Conservation (phyloP, 2,797 vertebrate species). For the Acrossocheilus wenchowensis region DNA sequence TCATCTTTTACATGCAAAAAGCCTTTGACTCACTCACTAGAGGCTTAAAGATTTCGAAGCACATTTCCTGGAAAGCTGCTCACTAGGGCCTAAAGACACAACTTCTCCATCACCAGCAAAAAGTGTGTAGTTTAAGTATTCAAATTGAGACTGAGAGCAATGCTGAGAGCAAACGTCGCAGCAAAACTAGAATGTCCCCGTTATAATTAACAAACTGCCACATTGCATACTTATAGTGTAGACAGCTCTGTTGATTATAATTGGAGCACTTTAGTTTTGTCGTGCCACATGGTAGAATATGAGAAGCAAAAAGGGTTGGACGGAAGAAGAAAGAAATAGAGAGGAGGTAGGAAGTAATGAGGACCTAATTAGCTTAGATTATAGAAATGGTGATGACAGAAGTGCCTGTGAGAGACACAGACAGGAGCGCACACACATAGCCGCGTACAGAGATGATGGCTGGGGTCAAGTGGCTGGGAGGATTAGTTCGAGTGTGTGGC, state of each 20-base stretch:
- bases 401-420: constrained; percentile 42
- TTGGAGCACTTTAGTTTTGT: constrained; percentile 9
- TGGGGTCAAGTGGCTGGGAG: constrained; percentile 35
- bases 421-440: constrained; percentile 22
- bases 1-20: neutral
- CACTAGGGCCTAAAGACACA: neutral
- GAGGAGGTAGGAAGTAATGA: constrained; percentile 32
- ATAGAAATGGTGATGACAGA: constrained; percentile 46
- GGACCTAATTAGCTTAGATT: constrained; percentile 49
- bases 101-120: neutral
- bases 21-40: neutral
- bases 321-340: constrained; percentile 14
- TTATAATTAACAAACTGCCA: constrained; percentile 19
- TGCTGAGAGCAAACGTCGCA: neutral
- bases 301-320: constrained; percentile 14
- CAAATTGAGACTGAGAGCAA: neutral
- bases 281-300: neutral
- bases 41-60: neutral
- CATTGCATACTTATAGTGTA: neutral
- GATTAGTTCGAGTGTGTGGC: constrained; percentile 27
- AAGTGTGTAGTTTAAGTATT: neutral
- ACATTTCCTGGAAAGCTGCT: neutral
- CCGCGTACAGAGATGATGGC: constrained; percentile 25
- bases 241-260: constrained; percentile 19
- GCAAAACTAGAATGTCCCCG: neutral